Base-by-base conservation (phyloP, 1,140 invertebrate species). In the Rhynchophorus ferrugineus region DNA sequence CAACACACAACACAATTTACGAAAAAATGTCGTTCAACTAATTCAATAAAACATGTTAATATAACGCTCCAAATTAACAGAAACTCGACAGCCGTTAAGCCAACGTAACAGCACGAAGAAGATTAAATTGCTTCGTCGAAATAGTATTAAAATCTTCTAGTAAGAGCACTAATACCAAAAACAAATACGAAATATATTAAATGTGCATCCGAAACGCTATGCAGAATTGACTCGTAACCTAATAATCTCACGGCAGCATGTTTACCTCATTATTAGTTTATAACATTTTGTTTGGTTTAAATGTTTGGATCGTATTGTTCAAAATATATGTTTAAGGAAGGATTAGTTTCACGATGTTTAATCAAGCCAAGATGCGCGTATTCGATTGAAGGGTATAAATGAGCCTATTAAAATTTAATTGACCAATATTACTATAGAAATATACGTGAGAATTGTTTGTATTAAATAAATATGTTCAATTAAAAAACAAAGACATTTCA, bases 251-350 rank as follows among this genome's bases (percentile, higher is more conserved):
- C 50, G 43, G 50, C 21, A 53, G 50, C 50, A 53, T 53, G 38
- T 53, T 53, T 53, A 44, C 50, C 37, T 53, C 50, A 53, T 53
- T 53, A 53, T 53, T 53, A 53, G 43, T 53, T 53, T 46, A 53
- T 53, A 53, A 53, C 50, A 53, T 53, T 53, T 45, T 53, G 50
- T 53, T 53, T 53, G 50, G 50, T 46, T 53, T 53, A 46, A 53
- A 53, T 47, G 50, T 53, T 53, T 53, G 35, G 44, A 18, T 33
- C 38, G 50, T 24, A 53, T 53, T 53, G 50, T 53, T 50, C 44
- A 35, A 20, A 46, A 45, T 46, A 46, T 53, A n/a, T 53, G 44
- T 53, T 53, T 53, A 53, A 53, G 46, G 14, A 46, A 34, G 44
- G 50, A 53, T 53, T 53, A 53, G 50, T 53, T 53, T 53, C 50